These are phyloP conservation scores for Spizaetus ornatus DNA, from an alignment of 2,113 vertebrate species.

Conservation along the genomic window DNA sequence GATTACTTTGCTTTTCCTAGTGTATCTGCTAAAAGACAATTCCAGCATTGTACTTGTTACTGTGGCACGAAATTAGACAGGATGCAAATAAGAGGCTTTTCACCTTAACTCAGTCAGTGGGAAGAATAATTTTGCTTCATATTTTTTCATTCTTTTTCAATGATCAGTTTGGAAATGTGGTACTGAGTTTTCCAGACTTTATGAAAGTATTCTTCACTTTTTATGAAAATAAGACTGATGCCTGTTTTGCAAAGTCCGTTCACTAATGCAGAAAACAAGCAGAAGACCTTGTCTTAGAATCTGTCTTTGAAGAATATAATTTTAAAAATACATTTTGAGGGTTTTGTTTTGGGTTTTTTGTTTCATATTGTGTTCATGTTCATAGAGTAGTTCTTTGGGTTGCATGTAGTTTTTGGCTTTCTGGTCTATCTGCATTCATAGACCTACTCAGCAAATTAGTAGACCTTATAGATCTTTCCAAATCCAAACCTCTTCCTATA, in stretches of 20 bases:
- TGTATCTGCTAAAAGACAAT: not conserved
- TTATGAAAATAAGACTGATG: not conserved
- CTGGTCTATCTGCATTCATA: not conserved
- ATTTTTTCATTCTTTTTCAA: not conserved
- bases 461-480: not conserved
- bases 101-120: not conserved
- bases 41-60: not conserved
- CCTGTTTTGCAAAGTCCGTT: not conserved
- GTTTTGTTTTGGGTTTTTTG: fast-evolving
- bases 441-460: not conserved
- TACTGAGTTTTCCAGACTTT: not conserved
- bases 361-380: not conserved
- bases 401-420: not conserved
- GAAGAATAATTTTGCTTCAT: not conserved
- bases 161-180: not conserved
- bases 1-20: not conserved
- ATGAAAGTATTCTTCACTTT: not conserved
- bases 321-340: not conserved
- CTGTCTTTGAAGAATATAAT: not conserved
- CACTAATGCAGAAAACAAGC: not conserved
- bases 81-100: not conserved
- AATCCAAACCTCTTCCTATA: not conserved
- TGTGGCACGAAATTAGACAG: not conserved
- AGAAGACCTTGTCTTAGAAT: not conserved
- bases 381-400: not conserved